Base-by-base conservation (phyloP, 2,113 vertebrate species). In the Ia io region DNA sequence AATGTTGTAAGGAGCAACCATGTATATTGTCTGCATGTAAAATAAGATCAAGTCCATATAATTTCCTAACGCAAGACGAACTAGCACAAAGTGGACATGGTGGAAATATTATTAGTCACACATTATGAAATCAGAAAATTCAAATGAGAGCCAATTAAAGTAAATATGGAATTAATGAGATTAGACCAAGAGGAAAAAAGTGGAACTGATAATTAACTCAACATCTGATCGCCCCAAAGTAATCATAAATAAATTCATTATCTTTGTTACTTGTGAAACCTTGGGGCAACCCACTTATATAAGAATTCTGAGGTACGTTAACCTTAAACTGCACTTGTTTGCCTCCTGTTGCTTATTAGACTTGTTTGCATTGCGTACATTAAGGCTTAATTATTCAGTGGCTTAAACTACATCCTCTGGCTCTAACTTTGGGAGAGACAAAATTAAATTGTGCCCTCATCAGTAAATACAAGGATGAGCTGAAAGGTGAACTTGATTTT, bases 101-200 rank as follows among this genome's bases (percentile, higher is more conserved):
- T 63, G 9, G 67, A 49, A 92, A 70, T 90, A 92, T 76, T 92
- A 78, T 80, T 91, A 94, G 56, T 73, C 85, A 90, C 5, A 47
- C 25, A 28, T 96, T 89, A 94, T 69, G 76, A 87, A 87, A 88
- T 95, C 78, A 51, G 63, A 85, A 89, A 84, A 80, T 78, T 78
- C 40, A 59, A 44, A 69, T 82, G 51, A 93, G 40, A 96, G 42
- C 18, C 73, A 88, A 76, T 88, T 97, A 90, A 95, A 96, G 42
- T 87, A 93, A 88, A 92, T 93, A 82, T 40, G 47, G 83, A 90
- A 95, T 95, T 92, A 90, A 95, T 70, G 88, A 94, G 53, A 88
- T 88, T 88, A 95, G 67, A 73, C 49, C 53, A 93, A 96, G 71
- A 90, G 85, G 88, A 65, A 93, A 96, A 95, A 91, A 65, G 32